A percentile compares a stretch with the other conserved stretches of the same genome.
phyloP scores from a whole-genome alignment of 2,888 invertebrate genomes.

The Spatulosminthurus flaviceps region DNA sequence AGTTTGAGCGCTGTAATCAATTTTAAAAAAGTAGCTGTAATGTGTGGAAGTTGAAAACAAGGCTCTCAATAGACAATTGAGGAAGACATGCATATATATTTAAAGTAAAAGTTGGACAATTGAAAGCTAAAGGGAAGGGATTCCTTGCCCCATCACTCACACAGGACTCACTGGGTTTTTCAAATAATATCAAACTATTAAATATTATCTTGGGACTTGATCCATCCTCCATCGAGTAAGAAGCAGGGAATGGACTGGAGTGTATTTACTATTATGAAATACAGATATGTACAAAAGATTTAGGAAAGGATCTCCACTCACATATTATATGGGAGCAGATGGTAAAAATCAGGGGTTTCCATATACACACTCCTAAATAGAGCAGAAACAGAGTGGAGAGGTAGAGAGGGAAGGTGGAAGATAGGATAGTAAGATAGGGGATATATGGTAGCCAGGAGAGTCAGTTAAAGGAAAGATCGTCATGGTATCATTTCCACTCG shows the following conservation, averaged over 20 bases:
- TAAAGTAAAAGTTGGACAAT: too few relatives aligned
- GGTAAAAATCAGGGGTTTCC: conserved; percentile 14
- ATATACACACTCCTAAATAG: neutral
- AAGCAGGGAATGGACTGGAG: neutral
- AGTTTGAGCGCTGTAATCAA: too few relatives aligned
- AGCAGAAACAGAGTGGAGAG: neutral
- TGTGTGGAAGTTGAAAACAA: too few relatives aligned
- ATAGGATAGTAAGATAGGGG: neutral
- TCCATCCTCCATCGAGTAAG: conserved; percentile 33
- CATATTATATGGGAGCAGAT: neutral
- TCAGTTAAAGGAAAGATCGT: conserved; percentile 47
- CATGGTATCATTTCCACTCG: conserved; percentile 52
- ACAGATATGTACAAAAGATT: neutral
- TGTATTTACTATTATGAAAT: conserved; percentile 1
- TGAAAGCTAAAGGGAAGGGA: too few relatives aligned
- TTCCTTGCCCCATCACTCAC: too few relatives aligned
- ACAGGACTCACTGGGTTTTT: neutral
- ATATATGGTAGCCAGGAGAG: conserved; percentile 29
- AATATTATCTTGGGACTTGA: conserved; percentile 28
- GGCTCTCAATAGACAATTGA: too few relatives aligned
- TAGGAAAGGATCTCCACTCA: neutral
- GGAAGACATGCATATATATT: too few relatives aligned
- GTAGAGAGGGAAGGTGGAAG: neutral
- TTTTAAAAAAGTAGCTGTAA: too few relatives aligned
- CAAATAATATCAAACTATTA: conserved; percentile 19